Percentiles rank a stretch among this genome's conserved stretches.
These are phyloP conservation scores for Tarsius wallacei DNA, from an alignment of 2,797 vertebrate species.

Conservation along the genomic window DNA sequence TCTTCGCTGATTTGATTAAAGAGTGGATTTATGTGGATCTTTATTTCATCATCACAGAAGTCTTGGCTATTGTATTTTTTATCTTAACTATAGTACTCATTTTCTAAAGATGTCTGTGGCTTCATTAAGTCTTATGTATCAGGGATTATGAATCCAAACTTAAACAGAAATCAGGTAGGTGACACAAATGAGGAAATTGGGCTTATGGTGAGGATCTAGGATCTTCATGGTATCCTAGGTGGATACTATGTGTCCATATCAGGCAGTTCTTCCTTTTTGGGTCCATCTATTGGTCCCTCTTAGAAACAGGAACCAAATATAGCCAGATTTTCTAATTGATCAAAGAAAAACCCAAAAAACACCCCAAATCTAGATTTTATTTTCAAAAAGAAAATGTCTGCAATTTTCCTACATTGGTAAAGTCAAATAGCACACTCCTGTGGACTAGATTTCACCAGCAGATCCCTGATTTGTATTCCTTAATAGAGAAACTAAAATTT, in stretches of 20 bases:
- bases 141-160: neutral
- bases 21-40: neutral
- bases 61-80: neutral
- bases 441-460: neutral
- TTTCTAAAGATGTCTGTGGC: neutral
- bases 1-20: constrained; percentile 6
- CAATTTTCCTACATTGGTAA: neutral
- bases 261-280: neutral
- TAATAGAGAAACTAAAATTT: neutral
- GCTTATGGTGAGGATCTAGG: neutral
- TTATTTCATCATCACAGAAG: neutral
- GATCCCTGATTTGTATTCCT: neutral
- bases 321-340: neutral
- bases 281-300: neutral
- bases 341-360: too few relatives aligned
- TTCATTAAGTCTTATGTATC: neutral
- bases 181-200: neutral
- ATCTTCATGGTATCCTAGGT: too few relatives aligned
- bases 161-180: neutral
- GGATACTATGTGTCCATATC: neutral
- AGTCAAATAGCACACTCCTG: neutral
- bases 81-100: neutral
- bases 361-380: neutral
- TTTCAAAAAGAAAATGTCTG: neutral
- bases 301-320: neutral